Conservation (phyloP, 1,140 invertebrate genomes). For the Camponotus floridanus region DNA sequence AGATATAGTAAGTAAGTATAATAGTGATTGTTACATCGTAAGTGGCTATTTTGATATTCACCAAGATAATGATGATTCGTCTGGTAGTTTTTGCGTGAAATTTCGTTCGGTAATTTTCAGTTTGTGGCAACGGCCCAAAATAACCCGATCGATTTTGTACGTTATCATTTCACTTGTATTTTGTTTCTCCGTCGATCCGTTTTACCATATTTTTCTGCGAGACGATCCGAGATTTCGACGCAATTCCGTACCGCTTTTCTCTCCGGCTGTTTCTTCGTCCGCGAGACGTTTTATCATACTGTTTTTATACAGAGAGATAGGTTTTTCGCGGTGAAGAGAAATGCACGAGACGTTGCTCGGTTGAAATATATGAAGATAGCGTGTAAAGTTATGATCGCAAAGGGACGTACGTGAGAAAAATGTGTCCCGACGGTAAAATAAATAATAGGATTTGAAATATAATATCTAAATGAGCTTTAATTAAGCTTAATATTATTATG, state of each 20-base stretch:
- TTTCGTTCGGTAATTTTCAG: conserved; percentile 56
- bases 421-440: conserved; percentile 31
- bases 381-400: conserved; percentile 57
- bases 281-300: conserved; percentile 60
- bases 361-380: conserved; percentile 60
- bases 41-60: conserved; percentile 38
- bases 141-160: conserved; percentile 51
- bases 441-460: conserved; percentile 42
- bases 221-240: conserved; percentile 53
- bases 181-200: conserved; percentile 41
- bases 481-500: conserved; percentile 40
- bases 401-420: conserved; percentile 41
- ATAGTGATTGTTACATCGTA: conserved; percentile 70
- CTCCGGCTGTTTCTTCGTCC: conserved; percentile 55
- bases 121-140: conserved; percentile 10
- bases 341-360: conserved; percentile 40
- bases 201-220: conserved; percentile 52
- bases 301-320: conserved; percentile 58
- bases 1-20: conserved; percentile 69
- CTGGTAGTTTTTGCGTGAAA: neutral
- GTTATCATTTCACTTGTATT: conserved; percentile 59
- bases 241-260: conserved; percentile 53
- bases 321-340: conserved; percentile 39
- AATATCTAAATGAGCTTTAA: conserved; percentile 16
- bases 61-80: conserved; percentile 70